Conservation (phyloP, 2,888 invertebrate genomes). For the Ormyrus rosae region DNA sequence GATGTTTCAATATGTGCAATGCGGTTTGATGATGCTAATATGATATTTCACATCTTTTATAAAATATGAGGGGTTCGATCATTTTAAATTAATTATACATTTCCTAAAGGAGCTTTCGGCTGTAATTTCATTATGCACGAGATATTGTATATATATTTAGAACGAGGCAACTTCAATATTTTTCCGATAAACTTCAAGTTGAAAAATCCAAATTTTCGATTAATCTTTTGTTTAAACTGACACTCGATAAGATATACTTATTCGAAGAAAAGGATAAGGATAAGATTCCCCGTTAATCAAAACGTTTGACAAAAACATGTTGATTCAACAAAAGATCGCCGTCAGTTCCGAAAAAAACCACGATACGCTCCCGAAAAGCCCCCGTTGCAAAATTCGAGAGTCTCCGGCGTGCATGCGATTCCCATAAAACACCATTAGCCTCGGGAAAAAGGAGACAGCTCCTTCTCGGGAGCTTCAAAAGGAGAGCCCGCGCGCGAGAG, state of each 20-base stretch:
- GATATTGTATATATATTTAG: conserved; percentile 19
- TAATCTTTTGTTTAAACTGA: too few species aligned
- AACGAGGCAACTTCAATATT: too few species aligned
- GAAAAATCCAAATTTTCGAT: too few species aligned
- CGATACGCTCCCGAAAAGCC: too few species aligned
- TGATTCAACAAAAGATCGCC: too few species aligned
- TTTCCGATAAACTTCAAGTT: too few species aligned
- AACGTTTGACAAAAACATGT: too few species aligned
- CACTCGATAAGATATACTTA: too few species aligned
- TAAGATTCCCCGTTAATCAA: too few species aligned
- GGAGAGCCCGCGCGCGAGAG: conserved; percentile 19
- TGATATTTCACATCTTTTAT: conserved; percentile 25
- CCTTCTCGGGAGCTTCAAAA: background rate
- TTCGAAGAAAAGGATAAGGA: too few species aligned
- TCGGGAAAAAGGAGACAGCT: conserved; percentile 6
- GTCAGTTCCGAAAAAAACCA: too few species aligned
- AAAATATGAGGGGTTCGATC: conserved; percentile 17
- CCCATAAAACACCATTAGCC: conserved; percentile 51
- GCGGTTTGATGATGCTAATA: conserved; percentile 22
- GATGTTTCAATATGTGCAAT: conserved; percentile 24
- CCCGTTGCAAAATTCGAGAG: too few species aligned
- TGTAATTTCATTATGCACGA: conserved; percentile 35
- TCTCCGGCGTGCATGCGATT: background rate
- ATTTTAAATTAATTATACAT: conserved; percentile 38
- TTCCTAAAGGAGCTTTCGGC: background rate